Percentiles rank a stretch among this genome's conserved stretches.
phyloP scores from a whole-genome alignment of 1,140 invertebrate species.

The Patella vulgata region DNA sequence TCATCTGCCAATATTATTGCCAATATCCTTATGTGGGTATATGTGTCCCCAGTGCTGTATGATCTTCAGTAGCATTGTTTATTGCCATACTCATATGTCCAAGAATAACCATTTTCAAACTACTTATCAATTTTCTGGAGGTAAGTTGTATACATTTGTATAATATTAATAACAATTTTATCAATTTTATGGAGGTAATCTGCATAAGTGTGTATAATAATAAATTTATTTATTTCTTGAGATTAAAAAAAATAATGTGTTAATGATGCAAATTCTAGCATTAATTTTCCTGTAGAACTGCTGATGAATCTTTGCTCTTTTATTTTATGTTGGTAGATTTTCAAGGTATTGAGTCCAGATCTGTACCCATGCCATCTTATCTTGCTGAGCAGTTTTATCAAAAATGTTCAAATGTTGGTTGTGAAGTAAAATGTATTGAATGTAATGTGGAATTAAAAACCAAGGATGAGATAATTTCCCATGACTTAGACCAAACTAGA shows the following conservation, averaged over 20 bases:
- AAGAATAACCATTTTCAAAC: slow-evolving; percentile 1
- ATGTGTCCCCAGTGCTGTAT: slow-evolving; percentile 15
- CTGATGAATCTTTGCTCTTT: no score
- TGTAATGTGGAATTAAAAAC: no score
- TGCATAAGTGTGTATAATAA: background rate
- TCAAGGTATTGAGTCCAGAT: no score
- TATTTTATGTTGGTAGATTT: no score
- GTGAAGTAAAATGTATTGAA: no score
- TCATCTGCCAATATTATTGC: slow-evolving; percentile 7
- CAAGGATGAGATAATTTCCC: no score
- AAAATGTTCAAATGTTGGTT: no score
- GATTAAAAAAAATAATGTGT: background rate
- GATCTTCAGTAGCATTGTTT: slow-evolving; percentile 5
- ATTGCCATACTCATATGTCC: slow-evolving; percentile 13
- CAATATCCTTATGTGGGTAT: slow-evolving; percentile 11
- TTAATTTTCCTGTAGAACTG: background rate
- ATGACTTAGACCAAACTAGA: no score
- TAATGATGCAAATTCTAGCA: background rate
- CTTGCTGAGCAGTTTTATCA: no score
- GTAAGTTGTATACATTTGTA: background rate
- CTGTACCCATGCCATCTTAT: no score
- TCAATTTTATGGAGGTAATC: background rate
- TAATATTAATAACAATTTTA: background rate
- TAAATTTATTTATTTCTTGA: background rate
- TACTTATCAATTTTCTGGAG: slow-evolving; percentile 9